These are phyloP conservation scores for Helicoverpa assulta DNA, from an alignment of 2,888 invertebrate genomes.

Conservation along the genomic window DNA sequence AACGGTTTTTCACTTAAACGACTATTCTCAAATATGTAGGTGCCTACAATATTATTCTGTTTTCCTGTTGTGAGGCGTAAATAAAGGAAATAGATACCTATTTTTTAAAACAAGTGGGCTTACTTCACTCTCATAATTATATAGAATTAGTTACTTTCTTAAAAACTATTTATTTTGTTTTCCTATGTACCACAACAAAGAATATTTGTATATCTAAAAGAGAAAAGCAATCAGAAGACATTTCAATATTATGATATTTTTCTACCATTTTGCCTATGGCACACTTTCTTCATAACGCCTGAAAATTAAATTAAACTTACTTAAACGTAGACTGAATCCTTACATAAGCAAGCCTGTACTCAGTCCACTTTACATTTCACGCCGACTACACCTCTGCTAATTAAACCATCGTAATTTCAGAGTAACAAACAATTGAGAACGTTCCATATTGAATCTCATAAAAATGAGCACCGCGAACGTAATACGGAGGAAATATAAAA, in stretches of 20 bases:
- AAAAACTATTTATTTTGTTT: too few relatives aligned
- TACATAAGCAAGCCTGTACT: slow-evolving; percentile 20
- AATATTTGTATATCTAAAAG: too few relatives aligned
- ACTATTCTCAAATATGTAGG: neutral
- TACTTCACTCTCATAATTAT: too few relatives aligned
- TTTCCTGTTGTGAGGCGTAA: neutral
- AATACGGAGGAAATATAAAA: neutral
- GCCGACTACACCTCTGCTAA: neutral
- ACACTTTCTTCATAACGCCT: neutral
- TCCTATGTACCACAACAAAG: too few relatives aligned
- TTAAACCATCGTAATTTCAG: slow-evolving; percentile 22
- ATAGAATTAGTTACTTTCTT: too few relatives aligned
- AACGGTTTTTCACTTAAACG: neutral
- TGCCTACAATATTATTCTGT: neutral
- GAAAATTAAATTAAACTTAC: slow-evolving; percentile 20
- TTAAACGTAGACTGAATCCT: slow-evolving; percentile 24
- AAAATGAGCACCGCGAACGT: neutral
- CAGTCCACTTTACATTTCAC: slow-evolving; percentile 23
- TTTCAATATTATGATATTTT: neutral
- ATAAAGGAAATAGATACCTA: neutral
- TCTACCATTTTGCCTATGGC: neutral
- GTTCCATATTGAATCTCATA: neutral
- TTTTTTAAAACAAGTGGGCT: too few relatives aligned
- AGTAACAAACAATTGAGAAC: neutral
- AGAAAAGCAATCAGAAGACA: too few relatives aligned